Percentiles rank a stretch among this genome's conserved stretches.
Evolutionary conservation across 2,797 vertebrate genomes (phyloP).

Genomic region (Mallotus villosus): DNA sequence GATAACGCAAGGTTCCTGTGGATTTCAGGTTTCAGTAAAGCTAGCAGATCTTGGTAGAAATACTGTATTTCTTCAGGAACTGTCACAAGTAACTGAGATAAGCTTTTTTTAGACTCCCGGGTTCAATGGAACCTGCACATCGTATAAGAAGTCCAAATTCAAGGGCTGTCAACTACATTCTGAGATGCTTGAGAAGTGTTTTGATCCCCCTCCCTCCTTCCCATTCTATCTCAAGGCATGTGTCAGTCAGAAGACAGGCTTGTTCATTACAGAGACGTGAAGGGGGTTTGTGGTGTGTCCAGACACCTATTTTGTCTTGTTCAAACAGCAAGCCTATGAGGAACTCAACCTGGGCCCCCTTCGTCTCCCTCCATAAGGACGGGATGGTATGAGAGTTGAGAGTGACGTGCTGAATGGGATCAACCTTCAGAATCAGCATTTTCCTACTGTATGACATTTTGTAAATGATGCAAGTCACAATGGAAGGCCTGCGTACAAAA

Average conservation of each 20-base stretch:
- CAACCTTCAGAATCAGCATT: neutral
- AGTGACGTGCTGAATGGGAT: neutral
- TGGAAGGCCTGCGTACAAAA: no score
- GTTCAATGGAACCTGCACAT: no score
- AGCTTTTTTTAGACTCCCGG: neutral
- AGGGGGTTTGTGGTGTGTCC: neutral
- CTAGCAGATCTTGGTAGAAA: neutral
- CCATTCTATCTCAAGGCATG: neutral
- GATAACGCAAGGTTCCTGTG: neutral
- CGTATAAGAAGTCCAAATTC: neutral
- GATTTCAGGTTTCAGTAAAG: neutral
- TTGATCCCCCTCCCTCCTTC: no score
- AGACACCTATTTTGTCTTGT: conserved; percentile 22
- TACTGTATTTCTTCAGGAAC: neutral
- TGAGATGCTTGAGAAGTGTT: neutral
- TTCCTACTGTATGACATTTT: neutral
- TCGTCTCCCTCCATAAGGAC: conserved; percentile 6
- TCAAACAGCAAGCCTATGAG: conserved; percentile 34
- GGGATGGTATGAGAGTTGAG: neutral
- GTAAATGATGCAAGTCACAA: neutral
- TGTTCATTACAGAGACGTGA: neutral
- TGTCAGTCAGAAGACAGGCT: neutral
- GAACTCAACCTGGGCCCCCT: conserved; percentile 28
- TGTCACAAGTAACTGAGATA: neutral
- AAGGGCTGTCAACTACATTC: neutral